Evolutionary conservation across 2,797 vertebrate species (phyloP).

Genomic region (Valencia hispanica): DNA sequence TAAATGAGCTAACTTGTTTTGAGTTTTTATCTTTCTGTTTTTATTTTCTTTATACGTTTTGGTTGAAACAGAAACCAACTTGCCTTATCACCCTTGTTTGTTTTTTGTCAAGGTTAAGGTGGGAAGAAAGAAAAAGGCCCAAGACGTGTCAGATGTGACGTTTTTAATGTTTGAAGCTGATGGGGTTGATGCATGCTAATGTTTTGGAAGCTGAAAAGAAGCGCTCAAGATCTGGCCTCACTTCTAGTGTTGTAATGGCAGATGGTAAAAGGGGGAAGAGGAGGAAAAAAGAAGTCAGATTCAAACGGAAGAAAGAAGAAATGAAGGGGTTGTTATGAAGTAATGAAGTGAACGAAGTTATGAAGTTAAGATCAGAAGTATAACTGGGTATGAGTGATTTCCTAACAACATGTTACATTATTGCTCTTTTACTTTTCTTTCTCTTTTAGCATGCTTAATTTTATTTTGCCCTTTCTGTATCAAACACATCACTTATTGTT

Average conservation of each 20-base stretch:
- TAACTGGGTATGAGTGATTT: constrained; percentile 97
- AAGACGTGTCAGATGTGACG: constrained; percentile 98
- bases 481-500: constrained; percentile 63
- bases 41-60: constrained; percentile 54
- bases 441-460: constrained; percentile 76
- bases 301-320: constrained; percentile 99
- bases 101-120: constrained; percentile 97
- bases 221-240: constrained; percentile 77
- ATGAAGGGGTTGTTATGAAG: constrained; percentile 90
- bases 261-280: constrained; percentile 80
- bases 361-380: constrained; percentile 96
- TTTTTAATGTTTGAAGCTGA: constrained; percentile 98
- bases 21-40: constrained; percentile 50
- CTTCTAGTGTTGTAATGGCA: constrained; percentile 81
- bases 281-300: constrained; percentile 82
- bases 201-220: constrained; percentile 91
- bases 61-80: constrained; percentile 68
- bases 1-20: constrained; percentile 40
- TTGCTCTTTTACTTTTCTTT: constrained; percentile 73
- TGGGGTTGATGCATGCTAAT: constrained; percentile 98
- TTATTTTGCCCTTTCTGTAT: constrained; percentile 52
- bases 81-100: constrained; percentile 82
- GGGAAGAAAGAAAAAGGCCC: constrained; percentile 99
- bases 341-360: constrained; percentile 84
- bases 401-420: constrained; percentile 92